Evolutionary conservation across 2,113 vertebrate genomes (phyloP).

Genomic region (Haemorhous mexicanus): DNA sequence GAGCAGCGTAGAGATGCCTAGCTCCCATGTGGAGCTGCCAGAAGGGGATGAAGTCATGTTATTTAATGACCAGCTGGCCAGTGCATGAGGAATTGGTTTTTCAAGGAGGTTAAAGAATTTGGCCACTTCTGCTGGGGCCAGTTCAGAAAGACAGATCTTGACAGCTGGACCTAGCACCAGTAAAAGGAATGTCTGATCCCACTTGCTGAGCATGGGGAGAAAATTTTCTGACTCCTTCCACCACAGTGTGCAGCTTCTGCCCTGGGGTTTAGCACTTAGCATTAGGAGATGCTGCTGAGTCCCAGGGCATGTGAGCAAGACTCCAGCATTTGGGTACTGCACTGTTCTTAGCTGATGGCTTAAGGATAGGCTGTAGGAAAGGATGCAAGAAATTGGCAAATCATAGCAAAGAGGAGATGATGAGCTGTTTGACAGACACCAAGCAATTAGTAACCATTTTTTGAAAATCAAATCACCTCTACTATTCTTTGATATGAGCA

Average conservation of each 20-base stretch:
- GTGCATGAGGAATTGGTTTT: not conserved
- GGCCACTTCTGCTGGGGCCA: not conserved
- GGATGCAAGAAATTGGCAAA: not conserved
- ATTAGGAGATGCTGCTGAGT: not conserved
- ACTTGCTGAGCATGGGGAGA: not conserved
- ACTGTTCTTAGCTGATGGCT: not conserved
- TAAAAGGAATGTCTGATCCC: not conserved
- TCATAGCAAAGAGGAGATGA: not conserved
- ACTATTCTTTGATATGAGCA: not conserved
- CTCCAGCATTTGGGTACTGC: not conserved
- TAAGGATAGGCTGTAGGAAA: not conserved
- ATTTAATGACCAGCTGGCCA: not conserved
- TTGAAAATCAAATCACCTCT: not conserved
- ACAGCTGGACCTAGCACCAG: not conserved
- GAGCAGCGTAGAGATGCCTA: rapidly evolving
- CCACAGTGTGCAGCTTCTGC: not conserved
- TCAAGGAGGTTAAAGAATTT: not conserved
- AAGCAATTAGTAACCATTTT: not conserved
- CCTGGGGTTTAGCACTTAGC: rapidly evolving
- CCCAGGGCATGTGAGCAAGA: not conserved
- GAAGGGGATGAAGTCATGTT: not conserved
- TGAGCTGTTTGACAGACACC: not conserved
- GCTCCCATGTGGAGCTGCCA: not conserved
- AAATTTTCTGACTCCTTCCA: not conserved
- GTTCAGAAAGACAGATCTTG: not conserved